Evolutionary conservation across 2,797 vertebrate species (phyloP), one percentile per base, ranked within the genome.

Genomic region (Phrynocephalus guinanensis): DNA sequence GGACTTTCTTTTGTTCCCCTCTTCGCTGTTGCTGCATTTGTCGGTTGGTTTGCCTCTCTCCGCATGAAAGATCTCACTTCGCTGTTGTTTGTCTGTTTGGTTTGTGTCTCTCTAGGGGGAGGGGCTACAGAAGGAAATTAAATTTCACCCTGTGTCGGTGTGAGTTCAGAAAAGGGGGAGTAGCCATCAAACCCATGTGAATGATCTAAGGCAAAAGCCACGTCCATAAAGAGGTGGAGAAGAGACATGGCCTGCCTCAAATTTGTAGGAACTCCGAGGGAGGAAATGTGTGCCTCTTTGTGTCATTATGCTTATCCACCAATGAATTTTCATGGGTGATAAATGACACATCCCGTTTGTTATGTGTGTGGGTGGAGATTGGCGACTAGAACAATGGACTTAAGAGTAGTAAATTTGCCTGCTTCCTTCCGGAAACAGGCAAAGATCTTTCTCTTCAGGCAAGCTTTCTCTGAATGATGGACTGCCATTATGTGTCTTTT

Each of bases 341-440:
- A 89, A 92, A 84, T 5, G 3, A 3, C 20, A 26, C 38, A n/a
- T 16, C 8, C 66, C 18, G 52, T 30, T 79, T 26, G 66, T 15
- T 5, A 63, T 18, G 67, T 11, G 66, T 2, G 76, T 3, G 5
- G 33, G 44, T 16, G 9, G 11, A 28, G 3, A 48, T 3, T 13
- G n/a, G 22, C 7, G 22, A 56, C 75, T 56, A 89, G 85, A 92
- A 93, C 83, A 93, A 85, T 3, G 67, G 77, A 44, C 76, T 70
- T 18, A 5, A 48, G 30, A 44, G 5, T 44, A 4, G 38, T 44
- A 44, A 44, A 44, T 44, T 44, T 44, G 38, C 3, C 38, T 38
- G 38, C 5, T 44, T 44, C 38, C 38, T 44, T 44, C 38, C 38
- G 38, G 38, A 44, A 44, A 44, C 38, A 44, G 38, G 38, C 38